Conservation (phyloP, 2,888 invertebrate species). For the Drosophila austrosaltans region DNA sequence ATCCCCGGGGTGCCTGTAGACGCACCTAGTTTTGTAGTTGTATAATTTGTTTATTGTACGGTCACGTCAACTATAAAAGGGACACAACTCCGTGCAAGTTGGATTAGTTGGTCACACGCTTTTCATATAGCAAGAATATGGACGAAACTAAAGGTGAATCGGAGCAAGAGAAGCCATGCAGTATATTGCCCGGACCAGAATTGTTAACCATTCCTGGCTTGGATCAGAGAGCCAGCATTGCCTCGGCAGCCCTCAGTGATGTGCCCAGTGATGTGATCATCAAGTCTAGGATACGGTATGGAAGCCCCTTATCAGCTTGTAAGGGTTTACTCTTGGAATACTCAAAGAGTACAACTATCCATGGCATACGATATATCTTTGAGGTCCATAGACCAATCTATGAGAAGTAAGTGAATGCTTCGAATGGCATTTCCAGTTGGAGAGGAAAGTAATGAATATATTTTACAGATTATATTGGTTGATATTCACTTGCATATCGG, state of each 20-base stretch:
- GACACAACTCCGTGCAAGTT: slow-evolving; percentile 42
- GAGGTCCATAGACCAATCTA: slow-evolving; percentile 80
- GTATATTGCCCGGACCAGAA: slow-evolving; percentile 60
- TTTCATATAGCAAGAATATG: slow-evolving; percentile 33
- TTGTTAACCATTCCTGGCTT: slow-evolving; percentile 62
- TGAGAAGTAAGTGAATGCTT: slow-evolving; percentile 73
- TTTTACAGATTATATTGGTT: slow-evolving; percentile 77
- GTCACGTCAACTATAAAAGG: slow-evolving; percentile 59
- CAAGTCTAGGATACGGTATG: slow-evolving; percentile 81
- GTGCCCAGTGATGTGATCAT: slow-evolving; percentile 82
- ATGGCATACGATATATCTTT: slow-evolving; percentile 81
- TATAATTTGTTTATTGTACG: not conserved
- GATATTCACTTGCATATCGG: slow-evolving; percentile 76
- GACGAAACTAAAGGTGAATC: slow-evolving; percentile 28
- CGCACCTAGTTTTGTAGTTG: slow-evolving; percentile 32
- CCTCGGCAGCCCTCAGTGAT: slow-evolving; percentile 80
- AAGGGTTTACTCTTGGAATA: slow-evolving; percentile 81
- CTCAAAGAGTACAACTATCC: slow-evolving; percentile 80
- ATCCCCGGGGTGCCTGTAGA: slow-evolving; percentile 26
- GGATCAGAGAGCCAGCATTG: slow-evolving; percentile 67
- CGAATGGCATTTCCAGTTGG: not conserved
- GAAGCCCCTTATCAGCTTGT: slow-evolving; percentile 75
- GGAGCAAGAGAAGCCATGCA: slow-evolving; percentile 48
- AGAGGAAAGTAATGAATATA: not conserved
- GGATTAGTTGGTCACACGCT: slow-evolving; percentile 42